Base-by-base conservation (phyloP, 2,113 vertebrate genomes). In the Eublepharis macularius region DNA sequence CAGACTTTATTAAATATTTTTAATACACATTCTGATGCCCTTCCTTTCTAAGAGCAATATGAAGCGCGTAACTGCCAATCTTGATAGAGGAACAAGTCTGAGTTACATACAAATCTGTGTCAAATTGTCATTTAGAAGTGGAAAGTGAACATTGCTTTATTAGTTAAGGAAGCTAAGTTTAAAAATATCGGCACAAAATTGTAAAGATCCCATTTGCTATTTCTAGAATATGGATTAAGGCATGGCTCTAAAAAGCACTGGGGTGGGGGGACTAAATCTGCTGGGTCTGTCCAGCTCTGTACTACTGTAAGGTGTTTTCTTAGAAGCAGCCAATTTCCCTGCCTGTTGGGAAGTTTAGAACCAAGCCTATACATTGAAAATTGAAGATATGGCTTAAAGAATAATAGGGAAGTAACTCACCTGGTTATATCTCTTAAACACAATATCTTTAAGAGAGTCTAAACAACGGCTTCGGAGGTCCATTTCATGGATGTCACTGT, bases 361-460 rank as follows among this genome's bases (percentile, higher is more conserved):
- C 83, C 88, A 89, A 17, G 73, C 81, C 86, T 89, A 79, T 93
- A 86, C 88, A 91, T 86, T 57, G 91, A 87, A 90, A 80, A 87
- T 92, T 16, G 32, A 86, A 93, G 49, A 83, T 83, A 86, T 76
- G 43, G 73, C 72, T 91, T 86, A 75, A 80, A 78, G 65, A 2
- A 41, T 43, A 84, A 29, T 74, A 51, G 43, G 36, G 19, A 77
- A 91, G 32, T 9, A 39, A 60, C 96, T 94, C 86, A 97, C 96
- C 95, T 98, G 98, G 87, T 96, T 96, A 92, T 96, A 98, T 43
- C 96, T 95, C 87, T 94, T 97, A 95, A 99, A 97, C 76, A 98
- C 95, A 80, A 98, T 95, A 86, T 98, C 97, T 94, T 97, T 97
- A 80, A 99, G 96, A 45, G 97, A 98, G 81, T 96, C 92, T 91